Base-by-base conservation (phyloP, 2,888 invertebrate genomes). In the Podabrus alpinus region DNA sequence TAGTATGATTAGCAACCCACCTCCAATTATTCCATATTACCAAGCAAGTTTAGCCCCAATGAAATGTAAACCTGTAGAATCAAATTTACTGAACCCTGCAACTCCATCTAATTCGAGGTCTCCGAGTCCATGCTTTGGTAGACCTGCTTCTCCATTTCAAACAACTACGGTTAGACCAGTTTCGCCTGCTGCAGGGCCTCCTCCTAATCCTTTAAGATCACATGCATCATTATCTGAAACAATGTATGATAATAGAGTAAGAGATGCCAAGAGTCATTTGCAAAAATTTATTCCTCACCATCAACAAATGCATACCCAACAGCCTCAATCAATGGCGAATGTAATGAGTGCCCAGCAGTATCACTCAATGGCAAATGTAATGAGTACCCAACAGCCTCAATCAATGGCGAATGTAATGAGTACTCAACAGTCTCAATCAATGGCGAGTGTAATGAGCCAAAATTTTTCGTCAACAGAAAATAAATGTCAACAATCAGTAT, bases 41-140 rank as follows among this genome's bases (percentile, higher is more conserved):
- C 95, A 95, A 87, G 92, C 92, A 86, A 93, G 93, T 86, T 88
- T 95, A 80, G 92, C 93, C 29, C 90, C 92, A n/a, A 92, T 92
- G 62, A 91, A 92, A 83, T 91, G 91, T 83, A 83, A 87, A 71
- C 90, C 93, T 5, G 88, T 91, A 2, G 90, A 90, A 82, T 88
- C 89, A 61, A 90, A 91, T 79, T 83, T 91, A 70, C 91, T 91
- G 79, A 91, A 93, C 80, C 92, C 92, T 17, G 89, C 88, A 64
- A 90, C 89, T 82, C 90, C 91, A 13, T 89, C 89, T 80, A 84
- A 86, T 71, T 92, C 92, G 70, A 89, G 92, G 73, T 92, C 93
- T 3, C 92, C 93, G 7, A 92, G 92, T 79, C 92, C 92, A 67
- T 92, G 90, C 83, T 87, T 84, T 10, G 83, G 80, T 15, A 76